Percentiles rank a stretch among this genome's conserved stretches.
phyloP scores from a whole-genome alignment of 2,888 invertebrate genomes.

The Melinaea menophilus region DNA sequence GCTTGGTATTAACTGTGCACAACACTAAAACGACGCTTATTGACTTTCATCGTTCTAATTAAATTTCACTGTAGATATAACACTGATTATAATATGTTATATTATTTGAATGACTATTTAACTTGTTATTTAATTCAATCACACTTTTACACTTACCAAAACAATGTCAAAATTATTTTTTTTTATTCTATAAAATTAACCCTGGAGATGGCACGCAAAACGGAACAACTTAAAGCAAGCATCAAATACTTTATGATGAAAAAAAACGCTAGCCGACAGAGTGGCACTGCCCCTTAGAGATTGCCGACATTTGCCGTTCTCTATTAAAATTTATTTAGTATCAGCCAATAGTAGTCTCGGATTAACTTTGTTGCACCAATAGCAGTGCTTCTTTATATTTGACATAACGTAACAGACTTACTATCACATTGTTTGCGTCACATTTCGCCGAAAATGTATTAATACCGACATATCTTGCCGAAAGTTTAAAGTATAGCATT shows the following conservation, averaged over 20 bases:
- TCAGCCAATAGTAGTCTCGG: conserved; percentile 36
- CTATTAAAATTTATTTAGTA: conserved; percentile 24
- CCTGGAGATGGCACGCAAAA: conserved; percentile 59
- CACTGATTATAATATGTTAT: conserved; percentile 30
- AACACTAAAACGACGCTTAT: conserved; percentile 42
- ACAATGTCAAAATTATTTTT: conserved; percentile 56
- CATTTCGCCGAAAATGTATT: conserved; percentile 49
- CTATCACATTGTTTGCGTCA: conserved; percentile 42
- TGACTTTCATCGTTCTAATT: conserved; percentile 35
- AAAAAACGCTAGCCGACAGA: conserved; percentile 66
- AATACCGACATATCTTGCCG: conserved; percentile 47
- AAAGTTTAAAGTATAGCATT: conserved; percentile 9
- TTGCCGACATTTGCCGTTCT: conserved; percentile 60
- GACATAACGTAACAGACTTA: conserved; percentile 53
- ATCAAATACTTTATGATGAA: conserved; percentile 63
- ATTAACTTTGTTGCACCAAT: conserved; percentile 34
- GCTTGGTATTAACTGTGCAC: conserved; percentile 13
- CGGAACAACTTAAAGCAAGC: conserved; percentile 62
- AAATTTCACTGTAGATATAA: conserved; percentile 13
- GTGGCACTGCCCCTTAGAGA: conserved; percentile 47
- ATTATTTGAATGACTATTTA: conserved; percentile 26
- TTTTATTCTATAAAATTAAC: conserved; percentile 47
- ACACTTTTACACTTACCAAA: conserved; percentile 61
- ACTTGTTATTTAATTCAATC: conserved; percentile 22
- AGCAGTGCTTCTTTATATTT: background rate